Evolutionary conservation across 1,140 invertebrate genomes (phyloP), one percentile per base, ranked within the genome.

Genomic region (Radopholus similis): DNA sequence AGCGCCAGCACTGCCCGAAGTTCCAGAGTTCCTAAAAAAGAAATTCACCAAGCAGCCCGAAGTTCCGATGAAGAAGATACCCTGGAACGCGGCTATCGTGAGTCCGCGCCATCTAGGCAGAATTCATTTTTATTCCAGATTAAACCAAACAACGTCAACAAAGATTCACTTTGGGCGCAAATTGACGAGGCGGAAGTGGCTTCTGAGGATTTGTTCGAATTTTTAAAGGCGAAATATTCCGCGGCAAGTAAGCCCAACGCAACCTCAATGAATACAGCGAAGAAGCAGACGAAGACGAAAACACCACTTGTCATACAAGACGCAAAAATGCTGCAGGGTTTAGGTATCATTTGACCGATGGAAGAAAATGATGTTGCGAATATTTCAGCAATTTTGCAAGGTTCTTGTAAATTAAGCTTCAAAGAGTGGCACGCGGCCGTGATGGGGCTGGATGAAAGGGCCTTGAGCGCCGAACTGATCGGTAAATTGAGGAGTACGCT

Each of bases 1-100:
- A 18, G 18, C 15, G 0, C 70, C 70, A 1, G 49, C 62, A 2
- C 71, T 70, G 3, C 42, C 75, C 15, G 35, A 76, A 37, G 32
- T 73, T 15, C 71, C 71, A 18, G 42, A 56, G 2, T 77, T 60
- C 53, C 47, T 73, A 15, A 51, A 53, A n/a, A 68, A 56, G 35
- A 75, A 64, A 40, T 40, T 18, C 8, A 40, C n/a, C 18, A 30
- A 35, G 15, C 51, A 28, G 30, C 21, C 71, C 5, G 74, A 73
- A 15, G 49, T 73, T 30, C 74, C 71, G 3, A 75, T 74, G 68
- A 75, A 57, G 42, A 73, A 76, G 47, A 73, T 73, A 3, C 64
- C 74, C 4, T 56, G 68, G 56, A 70, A 71, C 32, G 26, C 68
- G 2, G 68, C 44, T 18, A 70, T 70, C 34, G 68, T 70, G 23